These are phyloP conservation scores for Danaus chrysippus DNA, from an alignment of 2,888 invertebrate genomes.

Conservation along the genomic window DNA sequence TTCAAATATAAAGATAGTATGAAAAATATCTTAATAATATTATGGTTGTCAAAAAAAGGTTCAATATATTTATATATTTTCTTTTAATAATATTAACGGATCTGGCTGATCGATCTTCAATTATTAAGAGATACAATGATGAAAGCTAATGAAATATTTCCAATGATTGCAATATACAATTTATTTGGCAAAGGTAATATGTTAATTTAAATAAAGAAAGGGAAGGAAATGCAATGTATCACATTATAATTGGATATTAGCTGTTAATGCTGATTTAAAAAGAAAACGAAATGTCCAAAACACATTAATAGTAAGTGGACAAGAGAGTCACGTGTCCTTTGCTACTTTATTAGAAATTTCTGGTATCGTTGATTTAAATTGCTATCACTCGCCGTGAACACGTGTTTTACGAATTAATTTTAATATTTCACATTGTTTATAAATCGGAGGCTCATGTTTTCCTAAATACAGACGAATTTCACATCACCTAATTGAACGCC, in stretches of 20 bases:
- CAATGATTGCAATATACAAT: no score
- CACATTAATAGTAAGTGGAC: constrained; percentile 36
- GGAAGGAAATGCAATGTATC: constrained; percentile 22
- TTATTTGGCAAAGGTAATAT: no score
- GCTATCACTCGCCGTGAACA: constrained; percentile 41
- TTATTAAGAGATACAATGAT: no score
- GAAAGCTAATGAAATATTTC: no score
- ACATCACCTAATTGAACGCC: constrained; percentile 19
- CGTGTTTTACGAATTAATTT: constrained; percentile 42
- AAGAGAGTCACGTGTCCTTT: constrained; percentile 36
- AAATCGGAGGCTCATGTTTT: not conserved
- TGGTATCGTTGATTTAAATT: constrained; percentile 31
- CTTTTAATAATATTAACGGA: no score
- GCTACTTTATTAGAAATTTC: constrained; percentile 41
- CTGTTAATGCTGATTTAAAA: constrained; percentile 21
- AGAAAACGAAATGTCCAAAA: constrained; percentile 31
- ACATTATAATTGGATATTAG: constrained; percentile 32
- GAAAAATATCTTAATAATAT: no score
- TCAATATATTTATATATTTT: no score
- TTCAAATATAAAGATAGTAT: no score
- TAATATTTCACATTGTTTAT: constrained; percentile 29
- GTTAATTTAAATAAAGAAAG: constrained; percentile 8
- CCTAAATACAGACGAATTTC: constrained; percentile 9
- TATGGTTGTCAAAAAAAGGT: no score
- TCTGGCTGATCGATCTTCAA: no score